Evolutionary conservation across 2,113 vertebrate species (phyloP), one percentile per base, ranked within the genome.

Genomic region (Mugil cephalus): DNA sequence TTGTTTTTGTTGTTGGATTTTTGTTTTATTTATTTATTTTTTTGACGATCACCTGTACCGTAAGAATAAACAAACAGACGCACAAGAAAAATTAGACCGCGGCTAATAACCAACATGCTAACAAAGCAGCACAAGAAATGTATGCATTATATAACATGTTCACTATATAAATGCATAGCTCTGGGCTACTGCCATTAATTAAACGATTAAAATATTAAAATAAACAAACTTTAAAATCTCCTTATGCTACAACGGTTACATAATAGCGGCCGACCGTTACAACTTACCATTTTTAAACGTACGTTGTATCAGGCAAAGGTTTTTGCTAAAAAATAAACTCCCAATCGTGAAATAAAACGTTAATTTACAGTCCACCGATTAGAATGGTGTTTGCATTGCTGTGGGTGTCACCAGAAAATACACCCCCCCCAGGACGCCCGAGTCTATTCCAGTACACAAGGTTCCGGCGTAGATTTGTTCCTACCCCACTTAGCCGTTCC

Each of bases 391-490:
- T 87, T 84, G 79, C 43, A 24, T 66, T n/a, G 0, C 1, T 6
- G 9, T n/a, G n/a, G 53, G 85, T 66, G 8, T 1, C 83, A 62
- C 30, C 11, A 0, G 0, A 2, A 24, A n/a, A 3, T n/a, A n/a
- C 24, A 1, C 48, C 18, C 60, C 59, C 36, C 54, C 34, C 1
- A 2, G n/a, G n/a, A n/a, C n/a, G n/a, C n/a, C n/a, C n/a, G n/a
- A 6, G 6, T 10, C 24, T 1, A 9, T 3, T 0, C 1, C 5
- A 12, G 13, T 69, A 45, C 0, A 48, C 40, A 34, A 30, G 15
- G 75, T 90, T 89, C 87, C 87, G 75, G 10, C 11, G 17, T 7
- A 47, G 9, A 1, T 74, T 50, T 0, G 63, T 88, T 89, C 89
- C 84, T 67, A 80, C 15, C 9, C 51, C 12, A 21, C 7, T 4